Base-by-base conservation (phyloP, 2,113 vertebrate species). In the Brachirus orientalis region DNA sequence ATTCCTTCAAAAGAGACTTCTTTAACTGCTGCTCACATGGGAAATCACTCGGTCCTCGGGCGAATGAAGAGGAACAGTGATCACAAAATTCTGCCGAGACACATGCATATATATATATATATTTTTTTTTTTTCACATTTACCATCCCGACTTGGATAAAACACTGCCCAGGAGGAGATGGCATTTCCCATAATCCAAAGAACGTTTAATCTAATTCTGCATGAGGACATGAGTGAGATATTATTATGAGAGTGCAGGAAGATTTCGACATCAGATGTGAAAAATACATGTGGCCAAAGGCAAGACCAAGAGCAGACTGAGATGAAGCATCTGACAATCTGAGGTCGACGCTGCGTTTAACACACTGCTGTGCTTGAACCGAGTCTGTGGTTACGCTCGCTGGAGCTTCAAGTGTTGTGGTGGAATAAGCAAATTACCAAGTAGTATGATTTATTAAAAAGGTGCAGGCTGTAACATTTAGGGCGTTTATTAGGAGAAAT, bases 1-100 rank as follows among this genome's bases (percentile, higher is more conserved):
- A 86, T 75, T 80, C 63, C 62, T 80, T 62, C 77, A 72, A 71
- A 16, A 43, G 83, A 85, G 80, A 83, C 46, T 63, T 72, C 66
- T 84, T 79, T 88, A 89, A 92, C 91, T 89, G 88, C 58, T 57
- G 37, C 63, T 79, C 72, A 17, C 82, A 69, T 67, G 79, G 82
- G 79, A 75, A 76, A 79, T 81, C 63, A 61, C 57, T 74, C 65
- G 51, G 80, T 83, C 83, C 43, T 40, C 57, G 63, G 77, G 85
- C 61, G 28, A 69, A 79, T 56, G 36, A 60, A 52, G 47, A 33
- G 54, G 37, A 71, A 53, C 55, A 68, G 54, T 58, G 20, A 37
- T 59, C 63, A 56, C 54, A 33, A 46, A 70, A 63, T 56, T 57
- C 52, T 56, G 41, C 58, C 79, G 28, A 69, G 63, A 62, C 28